Percentiles rank a stretch among this genome's conserved stretches.
Conservation (phyloP, 2,888 invertebrate species). For the Tupiocoris notatus region DNA sequence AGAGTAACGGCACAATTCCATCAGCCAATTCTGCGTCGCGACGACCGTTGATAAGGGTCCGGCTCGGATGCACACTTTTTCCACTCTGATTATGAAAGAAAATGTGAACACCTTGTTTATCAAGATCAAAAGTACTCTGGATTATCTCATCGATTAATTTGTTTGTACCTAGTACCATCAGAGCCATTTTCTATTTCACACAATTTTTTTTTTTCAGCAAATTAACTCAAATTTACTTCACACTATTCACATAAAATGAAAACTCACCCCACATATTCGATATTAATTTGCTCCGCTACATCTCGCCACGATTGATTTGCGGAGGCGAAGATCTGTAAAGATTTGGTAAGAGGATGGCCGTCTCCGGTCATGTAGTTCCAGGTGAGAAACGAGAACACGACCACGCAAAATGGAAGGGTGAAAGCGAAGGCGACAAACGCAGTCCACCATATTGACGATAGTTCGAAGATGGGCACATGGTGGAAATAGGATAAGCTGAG, state of each 20-base stretch:
- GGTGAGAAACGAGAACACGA: constrained; percentile 58
- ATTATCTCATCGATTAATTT: too few species aligned
- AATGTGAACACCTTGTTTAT: too few species aligned
- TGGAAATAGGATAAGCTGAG: constrained; percentile 54
- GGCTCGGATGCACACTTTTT: constrained; percentile 69
- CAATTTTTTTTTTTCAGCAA: too few species aligned
- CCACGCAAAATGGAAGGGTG: constrained; percentile 59
- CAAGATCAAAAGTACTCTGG: too few species aligned
- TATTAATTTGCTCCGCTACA: constrained; percentile 70
- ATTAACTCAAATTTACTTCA: too few species aligned
- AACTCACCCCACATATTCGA: constrained; percentile 69
- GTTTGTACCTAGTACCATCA: too few species aligned
- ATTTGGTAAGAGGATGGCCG: constrained; percentile 72
- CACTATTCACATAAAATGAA: too few species aligned
- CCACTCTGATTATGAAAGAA: too few species aligned
- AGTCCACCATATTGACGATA: constrained; percentile 53
- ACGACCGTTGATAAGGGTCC: constrained; percentile 69
- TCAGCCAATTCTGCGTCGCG: constrained; percentile 83
- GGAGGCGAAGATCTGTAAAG: constrained; percentile 65
- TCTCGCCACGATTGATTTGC: constrained; percentile 65
- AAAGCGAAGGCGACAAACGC: constrained; percentile 55
- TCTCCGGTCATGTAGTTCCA: constrained; percentile 71
- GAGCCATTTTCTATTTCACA: too few species aligned
- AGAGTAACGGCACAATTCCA: constrained; percentile 75
- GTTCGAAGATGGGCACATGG: constrained; percentile 49